Evolutionary conservation across 2,113 vertebrate species (phyloP).

Genomic region (Scalopus aquaticus): DNA sequence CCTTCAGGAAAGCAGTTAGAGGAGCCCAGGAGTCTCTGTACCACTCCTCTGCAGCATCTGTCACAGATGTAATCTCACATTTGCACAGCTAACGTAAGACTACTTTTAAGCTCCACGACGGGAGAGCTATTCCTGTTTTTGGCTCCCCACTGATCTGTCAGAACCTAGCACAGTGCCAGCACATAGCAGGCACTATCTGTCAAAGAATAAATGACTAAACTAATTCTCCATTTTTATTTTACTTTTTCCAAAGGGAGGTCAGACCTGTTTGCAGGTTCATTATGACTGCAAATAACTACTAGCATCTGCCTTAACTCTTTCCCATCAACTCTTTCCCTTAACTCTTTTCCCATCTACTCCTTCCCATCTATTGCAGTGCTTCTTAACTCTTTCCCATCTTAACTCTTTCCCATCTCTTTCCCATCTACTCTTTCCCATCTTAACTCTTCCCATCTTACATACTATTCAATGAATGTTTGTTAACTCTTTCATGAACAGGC

Average conservation of each 20-base stretch:
- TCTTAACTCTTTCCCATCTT: too few relatives aligned
- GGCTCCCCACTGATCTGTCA: neutral
- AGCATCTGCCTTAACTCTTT: neutral
- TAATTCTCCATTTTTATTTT: neutral
- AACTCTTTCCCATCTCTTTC: too few relatives aligned
- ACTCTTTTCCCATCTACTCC: too few relatives aligned
- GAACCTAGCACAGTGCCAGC: neutral
- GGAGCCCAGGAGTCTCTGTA: neutral
- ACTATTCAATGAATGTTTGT: neutral
- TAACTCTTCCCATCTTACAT: too few relatives aligned
- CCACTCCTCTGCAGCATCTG: neutral
- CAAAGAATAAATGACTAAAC: neutral
- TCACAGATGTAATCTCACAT: neutral
- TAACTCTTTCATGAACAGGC: neutral
- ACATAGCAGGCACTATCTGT: neutral
- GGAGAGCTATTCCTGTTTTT: neutral
- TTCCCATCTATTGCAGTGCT: too few relatives aligned
- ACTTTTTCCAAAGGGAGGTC: neutral
- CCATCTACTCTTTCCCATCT: too few relatives aligned
- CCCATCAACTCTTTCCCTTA: too few relatives aligned
- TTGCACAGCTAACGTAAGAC: neutral
- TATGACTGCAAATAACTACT: neutral
- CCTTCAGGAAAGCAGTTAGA: neutral
- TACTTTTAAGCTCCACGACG: neutral
- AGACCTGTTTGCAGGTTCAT: constrained; percentile 15